These are phyloP conservation scores for Pogonophryne albipinna DNA, from an alignment of 2,797 vertebrate species.

Conservation along the genomic window DNA sequence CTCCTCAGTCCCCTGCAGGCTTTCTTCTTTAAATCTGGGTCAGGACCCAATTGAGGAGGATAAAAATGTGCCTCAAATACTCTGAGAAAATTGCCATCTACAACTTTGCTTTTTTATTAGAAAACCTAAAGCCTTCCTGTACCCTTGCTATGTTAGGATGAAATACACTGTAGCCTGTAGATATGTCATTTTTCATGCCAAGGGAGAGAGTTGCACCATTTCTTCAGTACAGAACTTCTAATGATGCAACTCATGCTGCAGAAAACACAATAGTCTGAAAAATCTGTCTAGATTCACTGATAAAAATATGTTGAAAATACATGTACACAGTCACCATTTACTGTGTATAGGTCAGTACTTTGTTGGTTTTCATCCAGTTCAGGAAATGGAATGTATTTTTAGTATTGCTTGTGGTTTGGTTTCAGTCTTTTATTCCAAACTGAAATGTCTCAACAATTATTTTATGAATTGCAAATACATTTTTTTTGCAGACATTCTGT, in stretches of 20 bases:
- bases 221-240: conserved; percentile 33
- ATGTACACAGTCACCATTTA: conserved; percentile 13
- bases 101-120: conserved; percentile 29
- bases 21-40: conserved; percentile 62
- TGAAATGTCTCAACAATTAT: conserved; percentile 1
- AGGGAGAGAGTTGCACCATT: conserved; percentile 65
- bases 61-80: conserved; percentile 55
- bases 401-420: conserved; percentile 1
- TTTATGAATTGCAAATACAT: background rate
- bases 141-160: conserved; percentile 13
- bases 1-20: conserved; percentile 53
- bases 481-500: background rate
- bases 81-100: conserved; percentile 47
- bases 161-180: conserved; percentile 30
- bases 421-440: background rate
- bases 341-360: conserved; percentile 7
- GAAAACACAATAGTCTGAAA: conserved; percentile 66
- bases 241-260: conserved; percentile 68
- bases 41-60: conserved; percentile 64
- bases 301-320: conserved; percentile 38
- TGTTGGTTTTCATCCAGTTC: conserved; percentile 15
- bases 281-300: conserved; percentile 41
- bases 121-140: conserved; percentile 33
- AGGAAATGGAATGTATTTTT: conserved; percentile 4
- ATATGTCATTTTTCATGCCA: conserved; percentile 53